Evolutionary conservation across 37 sponge, comb jelly and placozoan genomes (phyloP).

Genomic region (Beroe ovata): DNA sequence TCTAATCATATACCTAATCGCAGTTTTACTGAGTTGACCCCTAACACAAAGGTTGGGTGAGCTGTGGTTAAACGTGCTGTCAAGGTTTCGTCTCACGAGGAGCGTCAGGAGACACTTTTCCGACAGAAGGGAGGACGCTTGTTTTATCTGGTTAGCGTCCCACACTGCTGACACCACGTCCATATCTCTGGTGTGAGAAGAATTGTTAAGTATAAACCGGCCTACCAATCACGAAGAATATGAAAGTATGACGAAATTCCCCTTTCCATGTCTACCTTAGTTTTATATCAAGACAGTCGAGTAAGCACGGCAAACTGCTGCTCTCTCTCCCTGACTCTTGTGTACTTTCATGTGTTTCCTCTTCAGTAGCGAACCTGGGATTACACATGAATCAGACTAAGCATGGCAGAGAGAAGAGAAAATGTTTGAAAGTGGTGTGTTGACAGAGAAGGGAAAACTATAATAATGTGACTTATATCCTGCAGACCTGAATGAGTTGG

Average conservation of each 20-base stretch:
- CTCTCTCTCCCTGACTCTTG: slow-evolving; percentile 41
- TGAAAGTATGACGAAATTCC: no score
- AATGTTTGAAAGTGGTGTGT: no score
- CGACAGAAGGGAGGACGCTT: slow-evolving; percentile 70
- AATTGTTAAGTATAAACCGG: no score
- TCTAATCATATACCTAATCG: slow-evolving; percentile 39
- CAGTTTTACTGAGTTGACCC: background rate
- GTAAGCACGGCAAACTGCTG: slow-evolving; percentile 21
- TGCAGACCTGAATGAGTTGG: slow-evolving; percentile 78
- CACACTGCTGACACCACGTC: slow-evolving; percentile 87
- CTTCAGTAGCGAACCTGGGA: slow-evolving; percentile 28
- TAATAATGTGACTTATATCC: no score
- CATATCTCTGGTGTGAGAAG: slow-evolving; percentile 76
- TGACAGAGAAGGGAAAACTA: no score
- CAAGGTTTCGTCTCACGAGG: slow-evolving; percentile 84
- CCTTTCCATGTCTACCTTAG: slow-evolving; percentile 48
- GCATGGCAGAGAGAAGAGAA: no score
- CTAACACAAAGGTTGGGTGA: slow-evolving; percentile 55
- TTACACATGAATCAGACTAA: no score
- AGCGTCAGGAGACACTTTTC: slow-evolving; percentile 81
- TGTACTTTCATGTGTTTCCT: slow-evolving; percentile 25
- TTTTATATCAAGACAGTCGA: slow-evolving; percentile 45
- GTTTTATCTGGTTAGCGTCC: slow-evolving; percentile 14
- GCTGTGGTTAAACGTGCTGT: slow-evolving; percentile 67
- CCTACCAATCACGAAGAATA: no score